Evolutionary conservation across 2,888 invertebrate genomes (phyloP).

Genomic region (Lasioglossum morio): DNA sequence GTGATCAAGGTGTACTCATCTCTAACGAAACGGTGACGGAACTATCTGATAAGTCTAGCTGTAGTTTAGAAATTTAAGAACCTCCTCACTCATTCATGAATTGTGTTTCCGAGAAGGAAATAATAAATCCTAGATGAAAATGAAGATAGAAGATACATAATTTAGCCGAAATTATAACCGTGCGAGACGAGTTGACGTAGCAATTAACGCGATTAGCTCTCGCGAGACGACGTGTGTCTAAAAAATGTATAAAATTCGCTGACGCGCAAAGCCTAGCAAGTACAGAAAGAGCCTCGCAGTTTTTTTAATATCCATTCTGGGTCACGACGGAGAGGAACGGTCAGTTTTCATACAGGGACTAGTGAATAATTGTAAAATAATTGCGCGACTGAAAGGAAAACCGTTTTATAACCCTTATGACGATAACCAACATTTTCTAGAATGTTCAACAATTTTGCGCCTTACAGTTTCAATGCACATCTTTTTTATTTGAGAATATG

Average conservation of each 20-base stretch:
- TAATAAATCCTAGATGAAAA: not conserved
- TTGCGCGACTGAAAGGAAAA: not conserved
- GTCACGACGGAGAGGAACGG: not conserved
- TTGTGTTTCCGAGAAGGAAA: not conserved
- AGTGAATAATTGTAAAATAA: not conserved
- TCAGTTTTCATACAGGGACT: constrained; percentile 35
- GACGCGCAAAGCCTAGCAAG: constrained; percentile 54
- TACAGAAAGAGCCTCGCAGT: constrained; percentile 41
- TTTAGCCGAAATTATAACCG: not conserved
- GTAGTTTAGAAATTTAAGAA: not conserved
- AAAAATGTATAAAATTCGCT: constrained; percentile 30
- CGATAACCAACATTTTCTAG: too few relatives aligned
- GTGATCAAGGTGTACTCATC: not conserved
- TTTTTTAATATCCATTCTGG: constrained; percentile 43
- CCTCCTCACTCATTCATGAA: not conserved
- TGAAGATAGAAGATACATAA: not conserved
- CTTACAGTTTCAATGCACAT: too few relatives aligned
- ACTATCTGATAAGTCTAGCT: not conserved
- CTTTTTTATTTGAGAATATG: too few relatives aligned
- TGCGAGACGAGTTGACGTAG: not conserved
- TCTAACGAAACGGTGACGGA: not conserved
- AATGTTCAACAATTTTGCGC: too few relatives aligned
- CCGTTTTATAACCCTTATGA: not conserved
- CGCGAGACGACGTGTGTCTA: constrained; percentile 1
- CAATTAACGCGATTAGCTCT: constrained; percentile 13